Percentiles rank a stretch among this genome's conserved stretches.
These are phyloP conservation scores for Eublepharis macularius DNA, from an alignment of 2,113 vertebrate species.

Conservation along the genomic window DNA sequence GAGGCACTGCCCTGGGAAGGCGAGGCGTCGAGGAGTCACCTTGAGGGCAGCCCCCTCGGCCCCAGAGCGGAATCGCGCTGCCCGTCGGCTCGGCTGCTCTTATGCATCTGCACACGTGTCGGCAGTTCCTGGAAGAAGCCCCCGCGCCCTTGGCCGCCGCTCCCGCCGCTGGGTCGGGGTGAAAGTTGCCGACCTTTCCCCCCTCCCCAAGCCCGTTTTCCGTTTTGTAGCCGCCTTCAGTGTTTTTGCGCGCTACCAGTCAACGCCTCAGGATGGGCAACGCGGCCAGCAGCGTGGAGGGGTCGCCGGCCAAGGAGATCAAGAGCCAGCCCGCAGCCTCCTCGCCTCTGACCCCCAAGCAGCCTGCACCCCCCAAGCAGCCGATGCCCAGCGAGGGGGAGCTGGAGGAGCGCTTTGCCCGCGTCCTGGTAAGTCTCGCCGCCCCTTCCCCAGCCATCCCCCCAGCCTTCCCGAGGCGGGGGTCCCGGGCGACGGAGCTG, in stretches of 20 bases:
- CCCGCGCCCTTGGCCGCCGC: not conserved
- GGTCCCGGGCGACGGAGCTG: no score
- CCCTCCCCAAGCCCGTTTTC: no score
- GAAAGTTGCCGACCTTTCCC: no score
- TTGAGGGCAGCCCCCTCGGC: not conserved
- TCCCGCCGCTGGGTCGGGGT: not conserved
- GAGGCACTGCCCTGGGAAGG: not conserved
- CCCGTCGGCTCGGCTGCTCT: no score
- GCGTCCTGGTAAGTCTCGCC: constrained; percentile 10
- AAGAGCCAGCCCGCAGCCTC: not conserved
- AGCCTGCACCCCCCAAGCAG: constrained; percentile 16
- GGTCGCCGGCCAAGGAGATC: constrained; percentile 19
- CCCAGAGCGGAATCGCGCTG: no score
- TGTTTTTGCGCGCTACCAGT: no score
- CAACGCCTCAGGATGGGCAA: constrained; percentile 24
- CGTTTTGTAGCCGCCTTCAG: no score
- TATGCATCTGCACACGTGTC: not conserved
- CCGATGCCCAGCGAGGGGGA: constrained; percentile 13
- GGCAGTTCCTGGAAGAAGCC: not conserved
- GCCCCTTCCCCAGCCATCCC: no score
- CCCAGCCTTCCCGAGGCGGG: no score
- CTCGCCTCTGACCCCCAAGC: constrained; percentile 12
- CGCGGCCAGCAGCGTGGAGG: constrained; percentile 23
- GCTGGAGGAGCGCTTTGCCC: constrained; percentile 18
- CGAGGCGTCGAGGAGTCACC: not conserved